Evolutionary conservation across 2,888 invertebrate species (phyloP).

Genomic region (Luperina testacea): DNA sequence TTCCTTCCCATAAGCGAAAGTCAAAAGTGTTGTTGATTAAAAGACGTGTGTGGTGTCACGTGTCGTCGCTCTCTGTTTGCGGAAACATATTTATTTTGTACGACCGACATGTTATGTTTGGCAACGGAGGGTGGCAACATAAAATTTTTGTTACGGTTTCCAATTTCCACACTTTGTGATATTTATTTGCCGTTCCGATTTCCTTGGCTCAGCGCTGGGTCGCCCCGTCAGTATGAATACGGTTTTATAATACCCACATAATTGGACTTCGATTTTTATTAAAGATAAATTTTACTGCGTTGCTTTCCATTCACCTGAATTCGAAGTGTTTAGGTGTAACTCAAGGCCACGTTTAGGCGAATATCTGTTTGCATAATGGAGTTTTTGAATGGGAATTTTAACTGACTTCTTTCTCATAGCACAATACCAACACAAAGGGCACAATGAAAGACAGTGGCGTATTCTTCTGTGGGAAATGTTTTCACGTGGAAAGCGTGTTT

Average conservation of each 20-base stretch:
- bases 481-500: constrained; percentile 20
- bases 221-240: constrained; percentile 34
- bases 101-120: constrained; percentile 59
- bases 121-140: constrained; percentile 43
- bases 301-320: constrained; percentile 33
- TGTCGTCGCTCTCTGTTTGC: constrained; percentile 66
- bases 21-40: constrained; percentile 70
- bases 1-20: constrained; percentile 49
- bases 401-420: constrained; percentile 23
- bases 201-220: constrained; percentile 53
- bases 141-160: constrained; percentile 50
- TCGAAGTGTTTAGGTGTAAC: constrained; percentile 34
- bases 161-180: constrained; percentile 63
- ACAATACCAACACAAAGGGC: constrained; percentile 41
- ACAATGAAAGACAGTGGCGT: constrained; percentile 22
- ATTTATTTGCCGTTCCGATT: constrained; percentile 64
- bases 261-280: constrained; percentile 59
- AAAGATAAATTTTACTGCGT: constrained; percentile 41
- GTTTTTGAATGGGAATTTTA: constrained; percentile 31
- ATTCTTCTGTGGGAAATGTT: constrained; percentile 33
- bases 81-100: constrained; percentile 71
- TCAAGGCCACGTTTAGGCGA: constrained; percentile 30
- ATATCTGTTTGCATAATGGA: constrained; percentile 21
- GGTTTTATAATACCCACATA: constrained; percentile 57
- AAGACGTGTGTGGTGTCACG: constrained; percentile 67